phyloP scores from a whole-genome alignment of 2,797 vertebrate species.

The Dendrocincla fuliginosa region DNA sequence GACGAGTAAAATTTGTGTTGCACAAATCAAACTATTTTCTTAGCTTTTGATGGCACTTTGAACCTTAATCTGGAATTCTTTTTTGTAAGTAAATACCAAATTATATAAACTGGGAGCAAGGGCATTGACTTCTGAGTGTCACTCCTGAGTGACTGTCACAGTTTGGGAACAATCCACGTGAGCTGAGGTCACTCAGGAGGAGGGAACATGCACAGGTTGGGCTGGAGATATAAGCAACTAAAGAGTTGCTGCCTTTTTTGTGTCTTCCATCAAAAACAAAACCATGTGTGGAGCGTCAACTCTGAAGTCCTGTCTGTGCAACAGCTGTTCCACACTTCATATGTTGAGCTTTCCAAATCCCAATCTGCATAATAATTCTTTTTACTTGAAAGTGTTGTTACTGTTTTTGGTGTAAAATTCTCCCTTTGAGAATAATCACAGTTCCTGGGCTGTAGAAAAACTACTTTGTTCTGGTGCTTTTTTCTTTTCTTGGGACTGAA shows the following conservation, averaged over 20 bases:
- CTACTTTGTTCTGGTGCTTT: background rate
- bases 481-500: background rate
- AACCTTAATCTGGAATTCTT: background rate
- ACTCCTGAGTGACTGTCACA: background rate
- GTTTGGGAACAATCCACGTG: background rate
- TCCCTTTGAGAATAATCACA: background rate
- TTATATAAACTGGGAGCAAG: background rate
- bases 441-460: background rate
- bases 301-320: background rate
- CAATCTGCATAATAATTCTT: background rate
- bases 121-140: fast-evolving
- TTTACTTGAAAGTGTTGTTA: background rate
- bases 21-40: background rate
- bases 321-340: background rate
- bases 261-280: background rate
- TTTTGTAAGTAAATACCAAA: background rate
- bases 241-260: background rate
- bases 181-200: background rate
- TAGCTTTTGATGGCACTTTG: background rate
- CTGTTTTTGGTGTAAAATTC: background rate
- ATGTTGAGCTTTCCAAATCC: background rate
- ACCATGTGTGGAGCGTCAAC: background rate
- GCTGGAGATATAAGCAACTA: background rate
- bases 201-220: fast-evolving
- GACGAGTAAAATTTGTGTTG: background rate